phyloP scores from a whole-genome alignment of 2,113 vertebrate genomes.

The Carollia perspicillata region DNA sequence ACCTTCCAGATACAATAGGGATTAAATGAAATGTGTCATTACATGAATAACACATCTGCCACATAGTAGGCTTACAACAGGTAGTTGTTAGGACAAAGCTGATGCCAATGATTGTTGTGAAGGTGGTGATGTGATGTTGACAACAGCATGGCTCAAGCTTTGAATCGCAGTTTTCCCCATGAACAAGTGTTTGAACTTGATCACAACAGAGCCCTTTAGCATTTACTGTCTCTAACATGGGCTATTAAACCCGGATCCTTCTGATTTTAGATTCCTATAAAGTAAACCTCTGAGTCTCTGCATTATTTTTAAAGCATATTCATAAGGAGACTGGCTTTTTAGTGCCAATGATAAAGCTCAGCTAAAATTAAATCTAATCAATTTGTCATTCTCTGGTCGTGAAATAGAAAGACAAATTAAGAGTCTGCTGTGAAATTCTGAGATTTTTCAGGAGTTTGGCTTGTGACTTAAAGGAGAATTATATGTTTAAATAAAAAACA shows the following conservation, averaged over 20 bases:
- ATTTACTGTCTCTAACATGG: not conserved
- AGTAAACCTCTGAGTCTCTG: not conserved
- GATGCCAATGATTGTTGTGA: not conserved
- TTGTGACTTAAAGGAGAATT: not conserved
- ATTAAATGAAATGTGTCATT: not conserved
- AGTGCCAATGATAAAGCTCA: not conserved
- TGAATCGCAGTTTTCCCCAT: not conserved
- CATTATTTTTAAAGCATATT: conserved; percentile 17
- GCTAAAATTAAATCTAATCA: conserved; percentile 8
- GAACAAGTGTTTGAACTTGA: not conserved
- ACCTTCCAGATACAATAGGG: not conserved
- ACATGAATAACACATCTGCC: not conserved
- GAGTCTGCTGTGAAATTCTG: not conserved
- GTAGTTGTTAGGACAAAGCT: not conserved
- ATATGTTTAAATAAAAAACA: conserved; percentile 10
- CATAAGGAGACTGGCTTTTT: not conserved
- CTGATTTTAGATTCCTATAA: not conserved
- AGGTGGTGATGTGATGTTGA: not conserved
- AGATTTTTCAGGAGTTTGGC: not conserved
- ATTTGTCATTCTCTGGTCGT: not conserved
- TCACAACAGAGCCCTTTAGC: not conserved
- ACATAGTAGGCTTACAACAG: not conserved
- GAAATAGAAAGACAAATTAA: not conserved
- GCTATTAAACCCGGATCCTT: not conserved
- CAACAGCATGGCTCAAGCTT: not conserved